Conservation (phyloP, 1,140 invertebrate species). For the Pogonomyrmex barbatus region DNA sequence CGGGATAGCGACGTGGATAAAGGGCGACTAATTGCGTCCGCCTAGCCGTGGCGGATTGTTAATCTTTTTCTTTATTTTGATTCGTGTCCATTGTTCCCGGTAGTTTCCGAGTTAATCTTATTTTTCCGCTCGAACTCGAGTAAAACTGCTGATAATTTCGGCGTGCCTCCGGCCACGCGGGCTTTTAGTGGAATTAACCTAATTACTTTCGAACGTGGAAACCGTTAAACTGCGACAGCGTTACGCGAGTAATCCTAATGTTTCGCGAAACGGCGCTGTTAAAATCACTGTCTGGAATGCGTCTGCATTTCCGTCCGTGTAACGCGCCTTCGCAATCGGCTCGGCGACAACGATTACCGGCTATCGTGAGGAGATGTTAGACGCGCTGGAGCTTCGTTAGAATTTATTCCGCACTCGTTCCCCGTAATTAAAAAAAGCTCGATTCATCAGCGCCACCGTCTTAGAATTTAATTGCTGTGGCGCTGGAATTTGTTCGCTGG, state of each 20-base stretch:
- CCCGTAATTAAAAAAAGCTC: constrained; percentile 72
- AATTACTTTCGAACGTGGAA: constrained; percentile 74
- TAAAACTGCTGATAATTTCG: constrained; percentile 68
- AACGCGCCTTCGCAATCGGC: constrained; percentile 42
- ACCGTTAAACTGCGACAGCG: constrained; percentile 70
- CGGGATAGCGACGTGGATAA: not conserved
- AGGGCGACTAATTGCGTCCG: constrained; percentile 11
- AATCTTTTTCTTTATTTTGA: constrained; percentile 41
- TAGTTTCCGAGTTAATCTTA: constrained; percentile 52
- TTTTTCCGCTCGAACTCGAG: constrained; percentile 53
- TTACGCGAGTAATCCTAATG: constrained; percentile 70
- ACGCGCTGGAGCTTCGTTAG: constrained; percentile 57
- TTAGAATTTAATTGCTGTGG: constrained; percentile 75
- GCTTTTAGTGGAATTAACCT: constrained; percentile 73
- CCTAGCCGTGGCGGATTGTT: constrained; percentile 25
- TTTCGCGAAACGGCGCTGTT: constrained; percentile 72
- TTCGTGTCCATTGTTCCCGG: constrained; percentile 28
- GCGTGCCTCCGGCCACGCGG: constrained; percentile 52
- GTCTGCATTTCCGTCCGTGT: constrained; percentile 59
- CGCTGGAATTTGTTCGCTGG: constrained; percentile 70
- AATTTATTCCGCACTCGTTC: constrained; percentile 72
- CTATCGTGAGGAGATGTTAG: constrained; percentile 10
- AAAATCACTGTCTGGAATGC: constrained; percentile 77
- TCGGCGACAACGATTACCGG: constrained; percentile 42
- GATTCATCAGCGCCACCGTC: constrained; percentile 72